Evolutionary conservation across 1,140 invertebrate genomes (phyloP).

Genomic region (Orchesella cincta): DNA sequence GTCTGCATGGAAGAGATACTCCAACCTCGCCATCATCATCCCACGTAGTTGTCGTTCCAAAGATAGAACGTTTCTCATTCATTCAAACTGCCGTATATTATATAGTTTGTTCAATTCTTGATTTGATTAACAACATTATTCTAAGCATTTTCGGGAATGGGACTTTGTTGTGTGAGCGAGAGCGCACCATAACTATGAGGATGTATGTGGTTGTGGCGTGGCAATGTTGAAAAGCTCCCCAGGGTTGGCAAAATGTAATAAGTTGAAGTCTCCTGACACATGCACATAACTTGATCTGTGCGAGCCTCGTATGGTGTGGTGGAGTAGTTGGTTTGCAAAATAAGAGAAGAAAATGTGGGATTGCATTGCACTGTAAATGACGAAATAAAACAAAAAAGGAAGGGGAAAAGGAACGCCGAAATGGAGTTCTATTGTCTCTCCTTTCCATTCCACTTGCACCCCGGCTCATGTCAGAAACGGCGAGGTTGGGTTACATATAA

Average conservation of each 20-base stretch:
- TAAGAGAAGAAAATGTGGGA: background rate
- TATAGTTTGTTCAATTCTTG: conserved; percentile 3
- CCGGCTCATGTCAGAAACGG: background rate
- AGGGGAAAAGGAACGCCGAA: background rate
- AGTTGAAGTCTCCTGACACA: conserved; percentile 21
- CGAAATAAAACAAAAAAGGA: background rate
- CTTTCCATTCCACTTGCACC: background rate
- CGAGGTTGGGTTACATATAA: conserved; percentile 12
- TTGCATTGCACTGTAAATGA: too few species aligned
- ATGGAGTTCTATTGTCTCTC: background rate
- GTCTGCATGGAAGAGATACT: too few species aligned
- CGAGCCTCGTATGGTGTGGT: background rate
- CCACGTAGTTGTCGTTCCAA: too few species aligned
- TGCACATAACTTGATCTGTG: background rate
- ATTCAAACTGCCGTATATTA: conserved; percentile 15
- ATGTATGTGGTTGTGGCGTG: background rate
- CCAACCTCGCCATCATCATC: too few species aligned
- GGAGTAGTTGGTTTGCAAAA: background rate
- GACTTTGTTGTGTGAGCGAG: background rate
- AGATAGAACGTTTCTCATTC: too few species aligned
- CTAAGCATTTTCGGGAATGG: too few species aligned
- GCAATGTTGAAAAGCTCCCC: conserved; percentile 4
- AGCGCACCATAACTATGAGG: background rate
- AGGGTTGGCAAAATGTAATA: conserved; percentile 15
- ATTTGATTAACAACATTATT: conserved; percentile 20